Conservation (phyloP, 1,140 invertebrate genomes). For the Brachionus rubens region DNA sequence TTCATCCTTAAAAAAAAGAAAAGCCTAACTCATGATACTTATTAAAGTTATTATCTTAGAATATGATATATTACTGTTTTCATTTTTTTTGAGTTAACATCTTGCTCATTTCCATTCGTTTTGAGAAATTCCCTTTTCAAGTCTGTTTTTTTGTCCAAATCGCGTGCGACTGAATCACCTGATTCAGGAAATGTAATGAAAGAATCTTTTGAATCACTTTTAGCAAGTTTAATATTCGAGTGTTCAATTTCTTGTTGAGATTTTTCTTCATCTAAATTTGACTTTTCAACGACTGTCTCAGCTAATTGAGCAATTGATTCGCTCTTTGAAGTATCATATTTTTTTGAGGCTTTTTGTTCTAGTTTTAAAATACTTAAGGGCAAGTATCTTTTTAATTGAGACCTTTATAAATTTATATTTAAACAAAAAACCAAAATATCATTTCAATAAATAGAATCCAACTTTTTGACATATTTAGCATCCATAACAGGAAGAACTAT, state of each 20-base stretch:
- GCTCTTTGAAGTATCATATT: too few relatives aligned
- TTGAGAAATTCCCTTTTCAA: neutral
- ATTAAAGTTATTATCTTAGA: neutral
- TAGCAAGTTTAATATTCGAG: constrained; percentile 22
- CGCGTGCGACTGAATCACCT: neutral
- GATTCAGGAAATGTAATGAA: constrained; percentile 19
- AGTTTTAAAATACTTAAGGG: constrained; percentile 37
- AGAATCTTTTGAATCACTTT: constrained; percentile 39
- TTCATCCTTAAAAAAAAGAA: neutral
- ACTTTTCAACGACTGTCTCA: too few relatives aligned
- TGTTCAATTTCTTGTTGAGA: neutral
- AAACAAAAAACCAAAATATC: neutral
- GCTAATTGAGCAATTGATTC: too few relatives aligned
- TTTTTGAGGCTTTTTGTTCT: neutral
- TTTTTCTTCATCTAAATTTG: neutral
- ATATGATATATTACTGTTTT: neutral
- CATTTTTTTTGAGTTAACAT: neutral
- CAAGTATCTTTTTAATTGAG: constrained; percentile 44
- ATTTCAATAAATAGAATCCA: neutral
- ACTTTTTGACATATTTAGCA: constrained; percentile 45
- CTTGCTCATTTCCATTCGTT: neutral
- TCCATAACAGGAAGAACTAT: constrained; percentile 3
- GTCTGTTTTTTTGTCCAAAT: too few relatives aligned
- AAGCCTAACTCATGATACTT: neutral
- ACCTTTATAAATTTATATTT: neutral